phyloP scores from a whole-genome alignment of 2,797 vertebrate genomes.

The Euphonia xanthogaster region DNA sequence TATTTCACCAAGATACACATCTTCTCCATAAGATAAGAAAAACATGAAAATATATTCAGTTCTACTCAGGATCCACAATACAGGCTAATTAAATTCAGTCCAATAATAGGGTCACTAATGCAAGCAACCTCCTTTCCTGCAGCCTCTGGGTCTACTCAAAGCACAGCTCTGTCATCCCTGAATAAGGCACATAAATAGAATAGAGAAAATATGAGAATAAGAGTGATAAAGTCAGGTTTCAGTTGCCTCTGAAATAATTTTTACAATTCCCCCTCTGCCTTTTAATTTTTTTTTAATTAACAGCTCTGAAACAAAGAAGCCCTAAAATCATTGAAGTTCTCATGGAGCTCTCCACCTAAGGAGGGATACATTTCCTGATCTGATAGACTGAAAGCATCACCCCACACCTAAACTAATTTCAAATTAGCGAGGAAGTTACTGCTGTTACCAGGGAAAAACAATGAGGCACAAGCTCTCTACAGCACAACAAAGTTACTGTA shows the following conservation, averaged over 20 bases:
- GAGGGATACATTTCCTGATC: neutral
- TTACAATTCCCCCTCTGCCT: fast-evolving
- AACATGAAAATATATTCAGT: neutral
- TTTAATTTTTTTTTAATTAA: neutral
- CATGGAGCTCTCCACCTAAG: neutral
- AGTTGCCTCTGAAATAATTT: neutral
- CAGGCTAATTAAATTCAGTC: neutral
- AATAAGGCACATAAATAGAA: neutral
- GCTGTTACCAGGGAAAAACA: neutral
- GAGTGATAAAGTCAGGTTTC: neutral
- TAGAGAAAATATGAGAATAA: neutral
- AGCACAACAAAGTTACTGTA: neutral
- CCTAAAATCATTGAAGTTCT: neutral
- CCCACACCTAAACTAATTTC: neutral
- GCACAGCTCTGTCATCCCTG: neutral
- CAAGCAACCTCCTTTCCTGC: neutral
- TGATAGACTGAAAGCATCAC: neutral
- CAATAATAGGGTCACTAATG: neutral
- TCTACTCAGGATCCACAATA: neutral
- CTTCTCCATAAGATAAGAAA: neutral
- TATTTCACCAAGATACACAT: neutral
- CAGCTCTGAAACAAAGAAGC: neutral
- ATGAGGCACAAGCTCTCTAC: neutral
- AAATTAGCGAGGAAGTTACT: neutral
- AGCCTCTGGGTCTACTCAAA: neutral